Evolutionary conservation across 2,113 vertebrate genomes (phyloP).

Genomic region (Gnathonemus longibarbis): DNA sequence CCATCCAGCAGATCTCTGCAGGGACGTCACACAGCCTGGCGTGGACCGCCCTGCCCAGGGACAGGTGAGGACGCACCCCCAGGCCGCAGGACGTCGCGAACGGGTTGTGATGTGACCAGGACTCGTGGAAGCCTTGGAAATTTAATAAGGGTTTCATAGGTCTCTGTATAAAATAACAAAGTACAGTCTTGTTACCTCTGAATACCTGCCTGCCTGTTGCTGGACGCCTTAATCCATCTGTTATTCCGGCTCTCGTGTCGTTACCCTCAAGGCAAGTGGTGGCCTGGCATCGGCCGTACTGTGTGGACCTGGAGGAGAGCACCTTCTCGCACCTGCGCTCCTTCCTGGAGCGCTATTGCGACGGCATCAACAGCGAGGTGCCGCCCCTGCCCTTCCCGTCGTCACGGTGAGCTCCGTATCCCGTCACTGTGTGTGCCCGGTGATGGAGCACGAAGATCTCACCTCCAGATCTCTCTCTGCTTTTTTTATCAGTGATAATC

Average conservation of each 20-base stretch:
- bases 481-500: background rate
- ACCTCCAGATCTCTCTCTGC: background rate
- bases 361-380: conserved; percentile 75
- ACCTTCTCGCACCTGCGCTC: conserved; percentile 76
- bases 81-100: background rate
- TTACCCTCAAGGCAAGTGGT: conserved; percentile 63
- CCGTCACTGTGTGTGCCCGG: background rate
- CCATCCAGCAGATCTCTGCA: conserved; percentile 75
- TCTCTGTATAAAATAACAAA: background rate
- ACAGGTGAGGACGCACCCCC: conserved; percentile 54
- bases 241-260: background rate
- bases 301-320: conserved; percentile 76
- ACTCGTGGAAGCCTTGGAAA: background rate
- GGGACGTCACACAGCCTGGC: conserved; percentile 74
- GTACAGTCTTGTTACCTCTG: background rate
- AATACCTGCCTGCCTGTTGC: background rate
- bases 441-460: background rate
- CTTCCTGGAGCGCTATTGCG: conserved; percentile 76
- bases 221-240: background rate
- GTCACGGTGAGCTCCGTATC: conserved; percentile 58
- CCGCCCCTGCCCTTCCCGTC: conserved; percentile 75
- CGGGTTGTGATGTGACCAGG: background rate
- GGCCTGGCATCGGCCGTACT: conserved; percentile 76
- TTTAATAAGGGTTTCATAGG: background rate
- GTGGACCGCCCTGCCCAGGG: conserved; percentile 76